phyloP scores from a whole-genome alignment of 2,888 invertebrate genomes.

The Elysia crispata region DNA sequence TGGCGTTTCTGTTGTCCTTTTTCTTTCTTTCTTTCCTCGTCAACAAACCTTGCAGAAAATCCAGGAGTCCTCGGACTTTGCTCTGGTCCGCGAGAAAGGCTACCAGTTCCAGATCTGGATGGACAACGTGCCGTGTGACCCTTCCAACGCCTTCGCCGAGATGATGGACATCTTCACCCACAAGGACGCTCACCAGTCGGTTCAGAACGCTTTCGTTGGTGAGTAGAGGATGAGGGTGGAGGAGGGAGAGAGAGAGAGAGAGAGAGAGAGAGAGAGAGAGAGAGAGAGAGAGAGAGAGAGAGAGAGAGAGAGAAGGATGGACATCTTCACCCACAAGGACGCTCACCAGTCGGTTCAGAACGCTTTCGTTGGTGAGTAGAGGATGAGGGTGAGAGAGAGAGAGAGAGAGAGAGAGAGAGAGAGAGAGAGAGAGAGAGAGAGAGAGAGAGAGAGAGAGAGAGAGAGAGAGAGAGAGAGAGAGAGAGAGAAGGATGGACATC shows the following conservation, averaged over 20 bases:
- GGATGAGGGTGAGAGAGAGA: too few species aligned
- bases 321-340: too few species aligned
- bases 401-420: too few species aligned
- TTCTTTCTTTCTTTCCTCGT: too few species aligned
- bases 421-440: too few species aligned
- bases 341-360: too few species aligned
- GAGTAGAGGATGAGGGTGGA: not conserved
- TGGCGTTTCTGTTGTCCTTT: too few species aligned
- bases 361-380: too few species aligned
- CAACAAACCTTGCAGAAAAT: constrained; percentile 1
- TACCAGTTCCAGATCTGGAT: constrained; percentile 11
- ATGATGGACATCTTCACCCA: constrained; percentile 20
- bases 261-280: constrained; percentile 9
- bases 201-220: constrained; percentile 32
- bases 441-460: too few species aligned
- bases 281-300: constrained; percentile 9
- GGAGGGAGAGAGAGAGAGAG: not conserved
- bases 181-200: not conserved
- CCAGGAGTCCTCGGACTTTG: not conserved
- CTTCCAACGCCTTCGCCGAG: constrained; percentile 28
- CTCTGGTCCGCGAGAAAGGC: not conserved
- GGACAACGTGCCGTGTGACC: constrained; percentile 23
- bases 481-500: too few species aligned
- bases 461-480: too few species aligned
- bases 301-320: not conserved